phyloP scores from a whole-genome alignment of 2,888 invertebrate species.

The Lumbricus terrestris region DNA sequence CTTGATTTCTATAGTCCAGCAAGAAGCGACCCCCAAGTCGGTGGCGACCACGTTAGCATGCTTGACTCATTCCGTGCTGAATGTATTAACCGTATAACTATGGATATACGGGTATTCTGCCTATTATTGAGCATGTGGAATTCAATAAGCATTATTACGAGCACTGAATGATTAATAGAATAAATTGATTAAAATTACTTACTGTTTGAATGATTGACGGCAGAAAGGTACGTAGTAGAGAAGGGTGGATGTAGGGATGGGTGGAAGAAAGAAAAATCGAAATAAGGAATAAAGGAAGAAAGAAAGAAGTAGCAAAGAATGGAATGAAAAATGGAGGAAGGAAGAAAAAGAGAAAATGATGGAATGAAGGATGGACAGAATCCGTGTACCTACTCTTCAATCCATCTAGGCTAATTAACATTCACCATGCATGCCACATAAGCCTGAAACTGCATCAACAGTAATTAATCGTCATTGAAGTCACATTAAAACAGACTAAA shows the following conservation, averaged over 20 bases:
- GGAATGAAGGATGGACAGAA: neutral
- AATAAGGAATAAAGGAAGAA: too few species aligned
- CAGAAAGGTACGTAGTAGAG: too few species aligned
- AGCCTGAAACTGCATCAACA: neutral
- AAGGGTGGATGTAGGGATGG: too few species aligned
- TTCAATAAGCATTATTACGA: neutral
- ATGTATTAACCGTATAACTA: neutral
- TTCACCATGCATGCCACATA: neutral
- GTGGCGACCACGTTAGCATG: neutral
- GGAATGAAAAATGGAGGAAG: too few species aligned
- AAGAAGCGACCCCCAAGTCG: neutral
- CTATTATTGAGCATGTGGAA: neutral
- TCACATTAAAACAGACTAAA: neutral
- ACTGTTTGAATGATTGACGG: neutral
- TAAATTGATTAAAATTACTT: neutral
- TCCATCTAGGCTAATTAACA: neutral
- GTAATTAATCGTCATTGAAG: neutral
- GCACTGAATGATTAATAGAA: neutral
- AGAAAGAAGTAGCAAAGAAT: too few species aligned
- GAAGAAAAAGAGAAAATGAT: too few species aligned
- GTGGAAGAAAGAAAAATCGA: too few species aligned
- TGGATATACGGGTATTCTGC: neutral
- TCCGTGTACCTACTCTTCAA: too few species aligned
- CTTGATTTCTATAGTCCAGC: neutral
- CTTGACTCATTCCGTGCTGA: neutral